Base-by-base conservation (phyloP, 2,113 vertebrate genomes). In the Stictonetta naevosa region DNA sequence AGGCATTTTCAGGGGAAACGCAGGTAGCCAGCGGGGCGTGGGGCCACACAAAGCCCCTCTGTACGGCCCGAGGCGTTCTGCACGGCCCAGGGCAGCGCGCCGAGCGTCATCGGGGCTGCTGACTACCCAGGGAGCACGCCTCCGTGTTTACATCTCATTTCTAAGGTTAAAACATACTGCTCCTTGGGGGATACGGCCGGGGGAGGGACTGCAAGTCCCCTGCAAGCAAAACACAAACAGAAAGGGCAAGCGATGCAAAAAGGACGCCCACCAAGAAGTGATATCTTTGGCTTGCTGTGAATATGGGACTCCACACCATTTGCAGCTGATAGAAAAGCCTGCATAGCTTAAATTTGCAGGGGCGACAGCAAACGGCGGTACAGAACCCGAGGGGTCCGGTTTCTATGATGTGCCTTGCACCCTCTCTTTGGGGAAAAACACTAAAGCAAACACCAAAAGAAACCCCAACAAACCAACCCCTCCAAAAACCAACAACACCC, bases 41-140 rank as follows among this genome's bases (percentile, higher is more conserved):
- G 36, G 44, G 56, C 66, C 36, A 59, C 86, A 96, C 96, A 97
- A 93, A 95, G 92, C 86, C 78, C 77, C 77, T 92, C 80, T 96
- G 93, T 96, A 42, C 0, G 3, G 90, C 38, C 58, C 25, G n/a
- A 29, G 80, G 86, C 38, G 3, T 36, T 75, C 56, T 2, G 2
- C 82, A 66, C 4, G 20, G 42, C 40, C 33, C 38, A 21, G 17
- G 52, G 62, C 23, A 72, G 90, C 0, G 9, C 3, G 8, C 58
- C 19, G 62, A 64, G 62, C 74, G 0, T 87, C 94, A 83, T 18
- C 23, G 0, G 63, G 3, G 3, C 33, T 86, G 46, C 80, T 36
- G 59, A 82, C 83, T 73, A 52, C 4, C 36, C 81, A 69, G 74
- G 88, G 67, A 94, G 69, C 88, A 80, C 0, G 2, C 29, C 74